Conservation (phyloP, 2,113 vertebrate genomes). For the Urocitellus parryii region DNA sequence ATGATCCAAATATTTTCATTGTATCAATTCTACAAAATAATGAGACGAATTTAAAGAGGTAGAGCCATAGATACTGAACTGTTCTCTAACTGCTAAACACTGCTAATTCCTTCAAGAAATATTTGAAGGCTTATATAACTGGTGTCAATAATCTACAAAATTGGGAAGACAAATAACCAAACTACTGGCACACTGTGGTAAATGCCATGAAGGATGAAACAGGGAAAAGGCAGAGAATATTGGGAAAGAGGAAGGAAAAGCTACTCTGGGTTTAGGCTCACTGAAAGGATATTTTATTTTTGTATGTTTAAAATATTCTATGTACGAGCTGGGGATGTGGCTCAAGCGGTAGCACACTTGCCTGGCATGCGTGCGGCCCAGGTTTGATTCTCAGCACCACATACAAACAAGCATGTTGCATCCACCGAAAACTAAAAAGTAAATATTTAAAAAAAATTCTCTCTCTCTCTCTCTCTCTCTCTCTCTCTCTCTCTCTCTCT, state of each 20-base stretch:
- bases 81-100: not conserved
- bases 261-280: not conserved
- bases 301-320: not conserved
- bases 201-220: not conserved
- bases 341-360: no score
- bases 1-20: not conserved
- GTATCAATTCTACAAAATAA: not conserved
- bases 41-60: not conserved
- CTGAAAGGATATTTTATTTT: conserved; percentile 23
- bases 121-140: not conserved
- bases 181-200: not conserved
- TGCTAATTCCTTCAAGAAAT: not conserved
- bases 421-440: no score
- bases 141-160: not conserved
- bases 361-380: no score
- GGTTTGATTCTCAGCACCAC: no score
- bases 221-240: not conserved
- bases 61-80: not conserved
- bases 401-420: no score
- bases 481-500: no score
- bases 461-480: no score
- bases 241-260: not conserved
- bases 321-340: no score
- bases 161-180: not conserved
- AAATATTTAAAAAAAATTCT: no score